phyloP scores from a whole-genome alignment of 2,888 invertebrate genomes.

The Metalampra italica region DNA sequence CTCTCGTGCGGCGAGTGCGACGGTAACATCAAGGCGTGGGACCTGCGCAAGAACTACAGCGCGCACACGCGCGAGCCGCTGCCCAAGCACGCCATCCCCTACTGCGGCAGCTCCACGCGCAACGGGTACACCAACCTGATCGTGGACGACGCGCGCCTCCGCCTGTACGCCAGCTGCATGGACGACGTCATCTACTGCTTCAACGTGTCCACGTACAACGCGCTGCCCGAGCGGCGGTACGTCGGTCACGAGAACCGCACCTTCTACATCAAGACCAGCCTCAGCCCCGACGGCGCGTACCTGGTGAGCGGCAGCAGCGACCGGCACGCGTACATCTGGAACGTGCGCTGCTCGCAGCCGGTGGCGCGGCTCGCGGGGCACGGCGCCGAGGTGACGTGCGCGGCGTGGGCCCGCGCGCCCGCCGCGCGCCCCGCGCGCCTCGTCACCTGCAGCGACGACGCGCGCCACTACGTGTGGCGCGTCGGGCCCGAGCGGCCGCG shows the following conservation, averaged over 20 bases:
- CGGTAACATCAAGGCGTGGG: slow-evolving; percentile 92
- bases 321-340: slow-evolving; percentile 92
- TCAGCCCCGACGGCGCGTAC: slow-evolving; percentile 89
- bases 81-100: slow-evolving; percentile 85
- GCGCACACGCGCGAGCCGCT: slow-evolving; percentile 82
- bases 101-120: slow-evolving; percentile 83
- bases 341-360: slow-evolving; percentile 81
- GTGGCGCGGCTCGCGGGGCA: slow-evolving; percentile 86
- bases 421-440: slow-evolving; percentile 76
- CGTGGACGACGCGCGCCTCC: slow-evolving; percentile 82
- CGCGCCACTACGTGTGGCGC: slow-evolving; percentile 73
- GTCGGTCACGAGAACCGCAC: slow-evolving; percentile 87
- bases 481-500: slow-evolving; percentile 32
- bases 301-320: slow-evolving; percentile 94
- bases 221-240: slow-evolving; percentile 81
- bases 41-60: slow-evolving; percentile 89
- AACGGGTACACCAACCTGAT: slow-evolving; percentile 88
- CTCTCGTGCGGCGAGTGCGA: slow-evolving; percentile 93
- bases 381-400: slow-evolving; percentile 91
- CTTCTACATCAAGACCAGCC: slow-evolving; percentile 90
- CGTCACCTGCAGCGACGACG: slow-evolving; percentile 87
- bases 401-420: slow-evolving; percentile 90
- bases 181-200: slow-evolving; percentile 92
- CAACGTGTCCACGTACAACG: slow-evolving; percentile 84
- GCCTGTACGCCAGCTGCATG: slow-evolving; percentile 91